These are phyloP conservation scores for Drosophila robusta DNA, from an alignment of 2,888 invertebrate genomes.

Conservation along the genomic window DNA sequence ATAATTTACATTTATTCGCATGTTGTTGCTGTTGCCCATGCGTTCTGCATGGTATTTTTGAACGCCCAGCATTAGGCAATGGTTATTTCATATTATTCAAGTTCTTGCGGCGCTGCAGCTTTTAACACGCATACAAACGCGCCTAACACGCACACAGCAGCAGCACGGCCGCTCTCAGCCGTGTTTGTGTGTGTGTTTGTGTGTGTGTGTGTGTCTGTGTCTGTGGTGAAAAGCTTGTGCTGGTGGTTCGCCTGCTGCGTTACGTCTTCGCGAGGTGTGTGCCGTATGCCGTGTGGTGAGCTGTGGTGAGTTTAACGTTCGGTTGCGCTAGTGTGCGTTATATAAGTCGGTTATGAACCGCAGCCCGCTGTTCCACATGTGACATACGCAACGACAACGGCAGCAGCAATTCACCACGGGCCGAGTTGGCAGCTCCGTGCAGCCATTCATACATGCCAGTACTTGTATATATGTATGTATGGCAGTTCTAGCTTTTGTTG, in stretches of 20 bases:
- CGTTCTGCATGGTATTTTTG: not conserved
- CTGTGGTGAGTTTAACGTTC: slow-evolving; percentile 28
- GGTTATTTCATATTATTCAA: slow-evolving; percentile 26
- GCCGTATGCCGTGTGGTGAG: not conserved
- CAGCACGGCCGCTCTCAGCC: slow-evolving; percentile 6
- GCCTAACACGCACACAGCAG: slow-evolving; percentile 64
- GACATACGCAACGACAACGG: slow-evolving; percentile 16
- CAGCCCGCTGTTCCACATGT: slow-evolving; percentile 34
- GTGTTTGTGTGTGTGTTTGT: slow-evolving; percentile 3
- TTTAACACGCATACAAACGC: slow-evolving; percentile 70
- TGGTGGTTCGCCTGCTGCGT: slow-evolving; percentile 1
- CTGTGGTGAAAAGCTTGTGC: slow-evolving; percentile 54
- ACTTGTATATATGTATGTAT: not conserved
- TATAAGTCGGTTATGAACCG: slow-evolving; percentile 67
- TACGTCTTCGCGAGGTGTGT: slow-evolving; percentile 9
- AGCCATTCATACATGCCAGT: slow-evolving; percentile 37
- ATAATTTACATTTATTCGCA: not conserved
- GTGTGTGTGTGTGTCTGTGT: not conserved
- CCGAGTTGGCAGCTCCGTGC: slow-evolving; percentile 45
- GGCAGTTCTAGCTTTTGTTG: slow-evolving; percentile 15
- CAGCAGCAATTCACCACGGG: slow-evolving; percentile 39
- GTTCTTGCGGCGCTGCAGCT: slow-evolving; percentile 62
- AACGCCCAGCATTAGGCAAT: slow-evolving; percentile 48
- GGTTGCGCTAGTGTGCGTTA: slow-evolving; percentile 70
- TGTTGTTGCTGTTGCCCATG: not conserved